Evolutionary conservation across 92 coral and sea anemone genomes (phyloP).

Genomic region (Heliopora coerulea): DNA sequence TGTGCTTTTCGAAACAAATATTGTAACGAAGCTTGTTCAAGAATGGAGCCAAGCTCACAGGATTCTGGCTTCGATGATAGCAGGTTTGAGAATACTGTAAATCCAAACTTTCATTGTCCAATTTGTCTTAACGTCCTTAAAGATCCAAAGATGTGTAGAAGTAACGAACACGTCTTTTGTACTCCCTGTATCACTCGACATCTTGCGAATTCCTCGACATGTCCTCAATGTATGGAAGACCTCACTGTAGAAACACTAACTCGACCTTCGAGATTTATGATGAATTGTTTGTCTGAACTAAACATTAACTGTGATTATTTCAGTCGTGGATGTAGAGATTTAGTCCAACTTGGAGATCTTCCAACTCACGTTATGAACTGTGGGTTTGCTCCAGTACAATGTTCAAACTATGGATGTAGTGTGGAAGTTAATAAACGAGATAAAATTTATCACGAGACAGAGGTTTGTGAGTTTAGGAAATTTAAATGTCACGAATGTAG

Average conservation of each 20-base stretch:
- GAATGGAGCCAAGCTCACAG: neutral
- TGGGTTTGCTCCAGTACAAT: constrained; percentile 43
- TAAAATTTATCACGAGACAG: constrained; percentile 2
- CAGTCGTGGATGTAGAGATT: constrained; percentile 44
- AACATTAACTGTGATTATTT: constrained; percentile 50
- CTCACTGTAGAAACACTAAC: constrained; percentile 25
- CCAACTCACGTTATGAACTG: constrained; percentile 35
- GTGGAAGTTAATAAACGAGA: constrained; percentile 9
- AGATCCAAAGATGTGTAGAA: constrained; percentile 60
- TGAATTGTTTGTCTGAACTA: constrained; percentile 47
- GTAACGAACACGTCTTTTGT: constrained; percentile 62
- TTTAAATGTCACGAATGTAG: neutral
- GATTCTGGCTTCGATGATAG: neutral
- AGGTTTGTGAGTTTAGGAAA: neutral
- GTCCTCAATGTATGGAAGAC: constrained; percentile 58
- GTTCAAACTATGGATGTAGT: constrained; percentile 47
- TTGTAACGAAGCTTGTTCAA: no score
- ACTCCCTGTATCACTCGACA: constrained; percentile 52
- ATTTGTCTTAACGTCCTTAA: constrained; percentile 64
- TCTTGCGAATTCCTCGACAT: constrained; percentile 35
- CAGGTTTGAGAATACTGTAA: constrained; percentile 23
- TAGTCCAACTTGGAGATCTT: constrained; percentile 39
- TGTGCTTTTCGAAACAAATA: no score
- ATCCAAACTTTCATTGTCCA: constrained; percentile 54
- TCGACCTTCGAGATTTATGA: constrained; percentile 47